Conservation (phyloP, 92 coral and sea anemone genomes). For the Scolanthus callimorphus region DNA sequence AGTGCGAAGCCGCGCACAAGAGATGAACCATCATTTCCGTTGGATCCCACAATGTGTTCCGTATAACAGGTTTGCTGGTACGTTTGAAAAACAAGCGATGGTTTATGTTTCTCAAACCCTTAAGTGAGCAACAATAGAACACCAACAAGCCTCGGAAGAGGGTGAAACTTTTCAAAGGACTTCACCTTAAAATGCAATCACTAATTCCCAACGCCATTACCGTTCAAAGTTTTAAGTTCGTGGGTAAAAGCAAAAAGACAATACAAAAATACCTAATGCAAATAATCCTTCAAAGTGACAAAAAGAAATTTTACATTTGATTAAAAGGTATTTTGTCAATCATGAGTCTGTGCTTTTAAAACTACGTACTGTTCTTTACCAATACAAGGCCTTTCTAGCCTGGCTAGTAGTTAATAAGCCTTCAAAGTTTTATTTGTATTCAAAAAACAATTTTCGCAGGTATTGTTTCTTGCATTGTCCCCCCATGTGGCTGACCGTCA, state of each 20-base stretch:
- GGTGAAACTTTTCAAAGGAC: neutral
- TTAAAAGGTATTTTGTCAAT: neutral
- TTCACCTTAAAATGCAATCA: too few species aligned
- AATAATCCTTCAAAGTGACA: neutral
- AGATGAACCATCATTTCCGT: too few species aligned
- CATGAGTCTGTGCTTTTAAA: neutral
- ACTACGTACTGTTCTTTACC: neutral
- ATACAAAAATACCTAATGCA: neutral
- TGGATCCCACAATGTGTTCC: too few species aligned
- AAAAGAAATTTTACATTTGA: neutral
- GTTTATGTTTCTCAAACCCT: too few species aligned
- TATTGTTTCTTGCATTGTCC: constrained; percentile 48
- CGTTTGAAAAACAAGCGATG: too few species aligned
- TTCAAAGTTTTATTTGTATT: neutral
- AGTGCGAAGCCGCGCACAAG: too few species aligned
- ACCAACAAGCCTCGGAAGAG: too few species aligned
- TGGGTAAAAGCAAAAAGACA: neutral
- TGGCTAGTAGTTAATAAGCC: neutral
- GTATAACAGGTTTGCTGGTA: too few species aligned
- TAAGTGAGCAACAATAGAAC: too few species aligned
- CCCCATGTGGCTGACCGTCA: constrained; percentile 55
- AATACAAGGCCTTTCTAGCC: neutral
- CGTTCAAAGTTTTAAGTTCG: neutral
- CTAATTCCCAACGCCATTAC: neutral
- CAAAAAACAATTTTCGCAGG: constrained; percentile 36